These are phyloP conservation scores for Venturia canescens DNA, from an alignment of 1,140 invertebrate genomes.

Conservation along the genomic window DNA sequence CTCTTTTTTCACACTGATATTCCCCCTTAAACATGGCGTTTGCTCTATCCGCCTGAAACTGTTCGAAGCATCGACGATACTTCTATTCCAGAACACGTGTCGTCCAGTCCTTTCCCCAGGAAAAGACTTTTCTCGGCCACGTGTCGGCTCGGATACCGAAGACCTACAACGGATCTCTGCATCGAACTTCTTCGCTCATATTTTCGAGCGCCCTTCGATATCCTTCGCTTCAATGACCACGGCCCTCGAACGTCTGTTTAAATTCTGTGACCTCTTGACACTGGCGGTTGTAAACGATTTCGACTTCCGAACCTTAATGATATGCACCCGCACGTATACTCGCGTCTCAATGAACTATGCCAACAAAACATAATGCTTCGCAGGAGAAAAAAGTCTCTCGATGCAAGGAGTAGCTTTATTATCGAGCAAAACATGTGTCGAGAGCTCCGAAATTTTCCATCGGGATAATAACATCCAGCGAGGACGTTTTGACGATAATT, in stretches of 20 bases:
- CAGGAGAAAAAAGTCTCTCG: background rate
- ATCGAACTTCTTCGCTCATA: background rate
- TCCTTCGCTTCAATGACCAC: background rate
- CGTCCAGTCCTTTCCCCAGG: constrained; percentile 49
- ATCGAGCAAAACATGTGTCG: background rate
- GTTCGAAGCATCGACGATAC: background rate
- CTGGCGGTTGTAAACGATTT: constrained; percentile 45
- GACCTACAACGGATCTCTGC: background rate
- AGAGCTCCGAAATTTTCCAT: no score
- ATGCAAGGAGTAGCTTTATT: background rate
- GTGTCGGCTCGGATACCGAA: constrained; percentile 17
- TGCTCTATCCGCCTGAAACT: background rate
- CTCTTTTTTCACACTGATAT: no score
- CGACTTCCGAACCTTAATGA: constrained; percentile 43
- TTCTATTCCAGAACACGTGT: constrained; percentile 55
- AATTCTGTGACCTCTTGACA: constrained; percentile 28
- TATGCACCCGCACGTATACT: constrained; percentile 45
- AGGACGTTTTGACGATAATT: no score
- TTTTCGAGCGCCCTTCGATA: background rate
- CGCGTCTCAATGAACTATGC: constrained; percentile 9
- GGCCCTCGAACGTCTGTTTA: background rate
- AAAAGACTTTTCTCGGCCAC: constrained; percentile 12
- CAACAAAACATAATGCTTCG: background rate
- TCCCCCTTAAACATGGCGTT: constrained; percentile 10
- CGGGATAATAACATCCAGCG: no score